Evolutionary conservation across 2,888 invertebrate species (phyloP).

Genomic region (Eumerus sabulonum): DNA sequence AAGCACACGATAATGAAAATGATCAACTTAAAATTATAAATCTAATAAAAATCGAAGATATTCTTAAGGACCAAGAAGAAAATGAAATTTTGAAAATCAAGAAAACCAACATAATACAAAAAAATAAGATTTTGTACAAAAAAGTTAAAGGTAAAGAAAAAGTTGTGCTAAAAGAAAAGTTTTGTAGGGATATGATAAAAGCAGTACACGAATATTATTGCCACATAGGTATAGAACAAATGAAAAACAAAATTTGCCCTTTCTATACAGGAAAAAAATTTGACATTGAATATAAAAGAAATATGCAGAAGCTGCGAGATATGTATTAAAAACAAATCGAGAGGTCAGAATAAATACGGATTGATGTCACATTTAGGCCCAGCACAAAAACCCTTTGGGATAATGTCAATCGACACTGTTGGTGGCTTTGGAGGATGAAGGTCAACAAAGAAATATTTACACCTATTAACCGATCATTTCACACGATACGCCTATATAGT

Average conservation of each 20-base stretch:
- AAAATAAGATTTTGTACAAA: slow-evolving; percentile 30
- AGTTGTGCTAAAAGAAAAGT: slow-evolving; percentile 48
- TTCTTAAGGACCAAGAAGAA: slow-evolving; percentile 26
- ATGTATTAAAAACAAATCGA: slow-evolving; percentile 61
- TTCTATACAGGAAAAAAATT: slow-evolving; percentile 52
- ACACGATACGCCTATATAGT: slow-evolving; percentile 72
- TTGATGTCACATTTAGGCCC: slow-evolving; percentile 62
- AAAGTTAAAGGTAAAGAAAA: slow-evolving; percentile 20
- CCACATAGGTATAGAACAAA: slow-evolving; percentile 59
- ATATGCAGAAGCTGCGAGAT: slow-evolving; percentile 45
- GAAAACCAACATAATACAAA: slow-evolving; percentile 12
- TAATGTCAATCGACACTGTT: slow-evolving; percentile 72
- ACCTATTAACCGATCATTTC: slow-evolving; percentile 72
- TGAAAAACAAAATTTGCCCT: slow-evolving; percentile 52
- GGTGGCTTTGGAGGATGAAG: slow-evolving; percentile 73
- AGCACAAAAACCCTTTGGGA: slow-evolving; percentile 71
- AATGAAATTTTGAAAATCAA: slow-evolving; percentile 28
- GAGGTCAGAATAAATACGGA: slow-evolving; percentile 43
- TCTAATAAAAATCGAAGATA: slow-evolving; percentile 41
- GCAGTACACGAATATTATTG: slow-evolving; percentile 45
- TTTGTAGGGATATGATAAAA: slow-evolving; percentile 51
- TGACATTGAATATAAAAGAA: slow-evolving; percentile 40
- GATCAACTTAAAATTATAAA: slow-evolving; percentile 47
- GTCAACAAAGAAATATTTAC: slow-evolving; percentile 73
- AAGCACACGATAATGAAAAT: slow-evolving; percentile 32